phyloP scores from a whole-genome alignment of 2,797 vertebrate species.

The Platalea minor region DNA sequence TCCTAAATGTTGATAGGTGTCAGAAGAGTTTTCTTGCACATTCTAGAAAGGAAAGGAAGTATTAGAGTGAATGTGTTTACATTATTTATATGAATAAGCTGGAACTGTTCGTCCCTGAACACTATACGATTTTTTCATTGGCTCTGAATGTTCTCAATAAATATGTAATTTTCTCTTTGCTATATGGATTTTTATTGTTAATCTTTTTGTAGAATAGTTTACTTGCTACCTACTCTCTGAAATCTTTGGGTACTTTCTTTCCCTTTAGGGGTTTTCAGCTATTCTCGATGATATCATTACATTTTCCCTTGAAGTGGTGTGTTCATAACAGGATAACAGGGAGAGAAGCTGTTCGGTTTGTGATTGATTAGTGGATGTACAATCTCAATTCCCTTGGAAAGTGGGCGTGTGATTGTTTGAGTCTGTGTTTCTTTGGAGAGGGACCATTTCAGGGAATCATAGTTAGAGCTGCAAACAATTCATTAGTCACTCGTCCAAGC shows the following conservation, averaged over 20 bases:
- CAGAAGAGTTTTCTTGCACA: neutral
- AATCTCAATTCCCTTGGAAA: conserved; percentile 46
- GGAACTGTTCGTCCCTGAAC: neutral
- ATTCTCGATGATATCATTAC: neutral
- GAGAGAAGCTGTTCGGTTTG: neutral
- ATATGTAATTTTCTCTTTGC: neutral
- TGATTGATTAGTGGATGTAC: conserved; percentile 62
- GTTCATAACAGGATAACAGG: neutral
- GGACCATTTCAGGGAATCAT: conserved; percentile 48
- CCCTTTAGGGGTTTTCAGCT: conserved; percentile 20
- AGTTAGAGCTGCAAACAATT: conserved; percentile 41
- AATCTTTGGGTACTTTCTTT: neutral
- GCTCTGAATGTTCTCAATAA: conserved; percentile 1
- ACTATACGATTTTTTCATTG: neutral
- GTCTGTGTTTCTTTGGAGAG: conserved; percentile 52
- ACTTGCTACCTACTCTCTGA: neutral
- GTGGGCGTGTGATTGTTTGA: conserved; percentile 11
- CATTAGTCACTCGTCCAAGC: conserved; percentile 51
- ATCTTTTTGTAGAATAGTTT: neutral
- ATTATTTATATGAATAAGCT: neutral
- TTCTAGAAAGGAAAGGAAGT: neutral
- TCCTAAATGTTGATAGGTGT: neutral
- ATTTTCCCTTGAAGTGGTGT: conserved; percentile 7
- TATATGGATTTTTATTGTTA: neutral
- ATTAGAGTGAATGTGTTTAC: neutral